Percentiles rank a stretch among this genome's conserved stretches.
These are phyloP conservation scores for Callionymus lyra DNA, from an alignment of 2,113 vertebrate genomes.

Conservation along the genomic window DNA sequence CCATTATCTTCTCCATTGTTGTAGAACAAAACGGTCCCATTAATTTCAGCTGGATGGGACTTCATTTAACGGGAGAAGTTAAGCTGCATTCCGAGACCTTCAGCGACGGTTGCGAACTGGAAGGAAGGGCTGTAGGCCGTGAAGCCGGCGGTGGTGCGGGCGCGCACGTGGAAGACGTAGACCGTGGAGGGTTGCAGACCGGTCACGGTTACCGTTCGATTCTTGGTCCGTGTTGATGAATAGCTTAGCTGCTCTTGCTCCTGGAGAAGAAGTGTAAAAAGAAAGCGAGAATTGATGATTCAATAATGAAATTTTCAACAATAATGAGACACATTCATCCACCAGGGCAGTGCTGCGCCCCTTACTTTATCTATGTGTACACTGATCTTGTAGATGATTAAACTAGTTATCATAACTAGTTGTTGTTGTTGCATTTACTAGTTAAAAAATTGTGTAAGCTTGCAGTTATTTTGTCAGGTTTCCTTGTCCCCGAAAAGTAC, in stretches of 20 bases:
- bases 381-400: too few relatives aligned
- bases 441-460: too few relatives aligned
- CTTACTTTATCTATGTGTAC: too few relatives aligned
- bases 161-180: conserved; percentile 90
- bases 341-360: too few relatives aligned
- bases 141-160: conserved; percentile 83
- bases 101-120: conserved; percentile 88
- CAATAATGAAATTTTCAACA: background rate
- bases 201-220: conserved; percentile 83
- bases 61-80: background rate
- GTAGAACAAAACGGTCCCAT: background rate
- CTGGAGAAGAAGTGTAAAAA: conserved; percentile 44
- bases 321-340: too few relatives aligned
- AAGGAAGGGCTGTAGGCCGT: conserved; percentile 92
- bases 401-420: too few relatives aligned
- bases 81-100: conserved; percentile 69
- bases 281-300: background rate
- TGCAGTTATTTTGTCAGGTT: too few relatives aligned
- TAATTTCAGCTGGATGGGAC: background rate
- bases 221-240: conserved; percentile 89
- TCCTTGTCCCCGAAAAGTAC: too few relatives aligned
- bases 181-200: conserved; percentile 88
- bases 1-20: conserved; percentile 8
- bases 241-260: conserved; percentile 95
- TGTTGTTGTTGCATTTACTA: too few relatives aligned